Percentiles rank a stretch among this genome's conserved stretches.
These are phyloP conservation scores for Pammene aurita DNA, from an alignment of 2,888 invertebrate genomes.

Conservation along the genomic window DNA sequence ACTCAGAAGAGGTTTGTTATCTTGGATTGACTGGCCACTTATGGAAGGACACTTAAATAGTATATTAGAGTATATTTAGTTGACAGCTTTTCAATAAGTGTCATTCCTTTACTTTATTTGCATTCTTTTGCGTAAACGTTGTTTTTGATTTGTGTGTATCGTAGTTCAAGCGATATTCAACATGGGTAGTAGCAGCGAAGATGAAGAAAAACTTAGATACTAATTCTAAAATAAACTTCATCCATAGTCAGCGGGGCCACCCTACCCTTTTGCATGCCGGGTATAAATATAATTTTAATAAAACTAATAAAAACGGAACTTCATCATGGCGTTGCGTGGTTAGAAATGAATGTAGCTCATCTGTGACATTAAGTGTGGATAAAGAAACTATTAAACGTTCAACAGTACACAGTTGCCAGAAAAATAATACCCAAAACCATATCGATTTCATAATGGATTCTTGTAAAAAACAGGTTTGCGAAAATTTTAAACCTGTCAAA, in stretches of 20 bases:
- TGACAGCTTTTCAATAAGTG: slow-evolving; percentile 1
- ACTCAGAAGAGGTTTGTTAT: neutral
- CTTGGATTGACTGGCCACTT: no score
- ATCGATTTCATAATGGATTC: neutral
- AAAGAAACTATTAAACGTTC: slow-evolving; percentile 4
- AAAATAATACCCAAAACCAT: neutral
- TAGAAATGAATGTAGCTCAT: slow-evolving; percentile 4
- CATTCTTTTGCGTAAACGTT: no score
- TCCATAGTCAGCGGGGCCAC: neutral
- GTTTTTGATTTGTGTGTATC: no score
- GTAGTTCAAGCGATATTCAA: slow-evolving; percentile 1
- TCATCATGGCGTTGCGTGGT: neutral
- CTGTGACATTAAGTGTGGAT: neutral
- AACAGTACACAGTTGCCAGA: slow-evolving; percentile 1
- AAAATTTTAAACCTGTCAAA: neutral
- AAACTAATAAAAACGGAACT: slow-evolving; percentile 2
- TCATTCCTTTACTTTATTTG: slow-evolving; percentile 5
- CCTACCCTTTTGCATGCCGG: neutral
- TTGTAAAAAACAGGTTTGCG: neutral
- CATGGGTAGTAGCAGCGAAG: neutral
- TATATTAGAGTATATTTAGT: slow-evolving; percentile 1
- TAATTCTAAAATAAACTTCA: slow-evolving; percentile 6
- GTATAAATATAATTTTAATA: neutral
- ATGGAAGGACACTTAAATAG: no score
- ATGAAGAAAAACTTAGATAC: neutral